A percentile compares a stretch with the other conserved stretches of the same genome.
phyloP scores from a whole-genome alignment of 2,888 invertebrate species.

The Tuberolachnus salignus region DNA sequence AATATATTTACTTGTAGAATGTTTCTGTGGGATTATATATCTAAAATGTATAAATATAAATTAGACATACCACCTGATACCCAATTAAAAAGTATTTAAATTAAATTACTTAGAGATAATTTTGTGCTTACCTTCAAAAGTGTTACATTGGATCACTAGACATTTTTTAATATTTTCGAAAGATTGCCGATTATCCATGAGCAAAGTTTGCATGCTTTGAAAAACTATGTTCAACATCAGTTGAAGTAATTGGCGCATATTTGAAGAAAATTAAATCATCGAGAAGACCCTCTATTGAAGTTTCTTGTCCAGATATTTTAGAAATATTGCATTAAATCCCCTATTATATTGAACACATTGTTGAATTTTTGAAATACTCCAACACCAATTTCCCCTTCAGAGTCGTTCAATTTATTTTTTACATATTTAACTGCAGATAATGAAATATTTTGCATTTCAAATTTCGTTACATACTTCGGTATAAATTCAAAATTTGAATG shows the following conservation, averaged over 20 bases:
- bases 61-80: neutral
- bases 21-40: no score
- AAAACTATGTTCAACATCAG: constrained; percentile 3
- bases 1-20: neutral
- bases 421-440: neutral
- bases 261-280: constrained; percentile 5
- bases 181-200: neutral
- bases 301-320: constrained; percentile 1
- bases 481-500: constrained; percentile 10
- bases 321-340: neutral
- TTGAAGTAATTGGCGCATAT: constrained; percentile 16
- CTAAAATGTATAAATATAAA: neutral
- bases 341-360: neutral
- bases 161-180: no score
- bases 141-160: no score
- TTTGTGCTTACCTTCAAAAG: no score
- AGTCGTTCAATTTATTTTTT: constrained; percentile 1
- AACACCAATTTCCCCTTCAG: neutral
- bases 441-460: constrained; percentile 15
- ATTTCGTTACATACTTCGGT: neutral
- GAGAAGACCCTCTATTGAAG: neutral
- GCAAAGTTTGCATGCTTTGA: neutral
- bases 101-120: no score
- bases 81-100: no score
- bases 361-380: neutral